phyloP scores from a whole-genome alignment of 2,113 vertebrate genomes.

The Regulus satrapa region DNA sequence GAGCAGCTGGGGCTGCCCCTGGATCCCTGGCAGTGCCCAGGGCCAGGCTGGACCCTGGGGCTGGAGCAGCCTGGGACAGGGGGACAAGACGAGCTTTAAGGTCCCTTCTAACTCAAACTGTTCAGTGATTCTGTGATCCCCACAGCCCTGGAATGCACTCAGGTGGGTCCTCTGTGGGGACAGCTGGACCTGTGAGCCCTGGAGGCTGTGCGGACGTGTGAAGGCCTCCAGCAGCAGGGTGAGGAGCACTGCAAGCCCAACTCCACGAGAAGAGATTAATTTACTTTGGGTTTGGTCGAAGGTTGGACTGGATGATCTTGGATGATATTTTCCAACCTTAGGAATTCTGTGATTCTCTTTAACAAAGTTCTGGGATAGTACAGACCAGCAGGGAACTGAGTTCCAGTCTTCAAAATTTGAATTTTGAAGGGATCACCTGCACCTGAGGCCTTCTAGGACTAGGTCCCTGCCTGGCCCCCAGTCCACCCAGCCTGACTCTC shows the following conservation, averaged over 20 bases:
- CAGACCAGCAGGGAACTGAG: neutral
- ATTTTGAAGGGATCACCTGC: neutral
- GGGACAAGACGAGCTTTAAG: neutral
- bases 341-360: neutral
- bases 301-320: neutral
- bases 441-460: neutral
- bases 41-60: neutral
- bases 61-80: neutral
- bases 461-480: neutral
- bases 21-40: neutral
- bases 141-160: neutral
- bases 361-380: neutral
- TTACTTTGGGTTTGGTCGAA: rapidly evolving
- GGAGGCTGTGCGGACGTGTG: rapidly evolving
- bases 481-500: neutral
- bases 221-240: neutral
- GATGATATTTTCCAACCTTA: neutral
- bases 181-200: neutral
- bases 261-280: neutral
- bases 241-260: neutral
- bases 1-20: neutral
- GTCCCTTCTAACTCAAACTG: neutral
- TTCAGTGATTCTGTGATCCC: neutral
- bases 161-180: neutral
- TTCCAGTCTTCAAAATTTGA: neutral